A percentile compares a stretch with the other conserved stretches of the same genome.
These are phyloP conservation scores for Rhea pennata DNA, from an alignment of 2,113 vertebrate species.

Conservation along the genomic window DNA sequence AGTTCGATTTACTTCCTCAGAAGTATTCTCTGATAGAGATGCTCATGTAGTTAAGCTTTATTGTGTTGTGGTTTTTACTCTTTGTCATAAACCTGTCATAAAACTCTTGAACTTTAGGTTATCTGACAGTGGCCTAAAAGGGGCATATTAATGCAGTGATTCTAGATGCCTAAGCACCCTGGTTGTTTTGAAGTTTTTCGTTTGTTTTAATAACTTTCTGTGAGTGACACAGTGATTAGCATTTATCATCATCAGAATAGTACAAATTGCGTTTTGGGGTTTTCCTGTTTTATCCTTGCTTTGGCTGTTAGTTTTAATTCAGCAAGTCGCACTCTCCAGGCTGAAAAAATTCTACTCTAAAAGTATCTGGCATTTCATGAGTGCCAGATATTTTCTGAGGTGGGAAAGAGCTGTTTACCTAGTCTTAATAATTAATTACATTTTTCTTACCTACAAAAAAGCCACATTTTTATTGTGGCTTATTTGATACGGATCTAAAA, in stretches of 20 bases:
- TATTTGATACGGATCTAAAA: background rate
- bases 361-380: slow-evolving; percentile 19
- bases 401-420: background rate
- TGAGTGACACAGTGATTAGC: background rate
- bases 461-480: background rate
- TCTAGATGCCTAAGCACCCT: background rate
- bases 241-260: background rate
- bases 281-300: background rate
- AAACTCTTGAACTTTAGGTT: background rate
- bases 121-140: background rate
- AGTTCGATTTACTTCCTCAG: background rate
- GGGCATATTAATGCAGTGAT: background rate
- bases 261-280: background rate
- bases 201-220: background rate
- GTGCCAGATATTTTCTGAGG: slow-evolving; percentile 18
- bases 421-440: background rate
- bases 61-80: background rate
- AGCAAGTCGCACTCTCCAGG: no score
- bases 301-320: background rate
- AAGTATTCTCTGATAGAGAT: background rate
- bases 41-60: background rate
- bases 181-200: background rate
- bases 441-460: background rate
- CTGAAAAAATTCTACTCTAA: no score
- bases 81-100: background rate